A percentile compares a stretch with the other conserved stretches of the same genome.
Evolutionary conservation across 2,113 vertebrate species (phyloP).

Genomic region (Clarias macrocephalus): DNA sequence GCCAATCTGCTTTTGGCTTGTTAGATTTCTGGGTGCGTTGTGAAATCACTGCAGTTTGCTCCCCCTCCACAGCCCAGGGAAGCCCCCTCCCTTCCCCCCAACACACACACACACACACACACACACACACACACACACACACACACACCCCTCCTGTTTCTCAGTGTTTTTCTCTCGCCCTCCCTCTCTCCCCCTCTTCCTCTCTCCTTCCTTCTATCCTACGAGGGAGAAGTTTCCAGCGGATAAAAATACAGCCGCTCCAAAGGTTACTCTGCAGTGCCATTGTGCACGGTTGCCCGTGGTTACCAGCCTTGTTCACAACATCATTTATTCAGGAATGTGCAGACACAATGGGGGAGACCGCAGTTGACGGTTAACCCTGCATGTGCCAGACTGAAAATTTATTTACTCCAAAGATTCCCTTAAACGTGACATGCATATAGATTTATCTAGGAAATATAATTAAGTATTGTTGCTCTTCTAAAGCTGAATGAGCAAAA

Average conservation of each 20-base stretch:
- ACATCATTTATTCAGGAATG: slow-evolving; percentile 81
- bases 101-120: slow-evolving; percentile 15
- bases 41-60: slow-evolving; percentile 58
- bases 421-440: neutral
- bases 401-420: neutral
- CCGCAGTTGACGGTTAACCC: slow-evolving; percentile 74
- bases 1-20: slow-evolving; percentile 24
- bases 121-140: slow-evolving; percentile 10
- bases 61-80: slow-evolving; percentile 41
- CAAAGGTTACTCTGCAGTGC: slow-evolving; percentile 69
- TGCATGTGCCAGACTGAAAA: slow-evolving; percentile 50
- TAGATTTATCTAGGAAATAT: too few relatives aligned
- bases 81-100: slow-evolving; percentile 29
- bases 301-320: slow-evolving; percentile 76
- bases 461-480: neutral
- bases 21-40: slow-evolving; percentile 41
- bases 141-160: slow-evolving; percentile 9
- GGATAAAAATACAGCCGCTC: slow-evolving; percentile 76
- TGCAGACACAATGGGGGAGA: slow-evolving; percentile 68
- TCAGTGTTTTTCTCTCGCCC: neutral
- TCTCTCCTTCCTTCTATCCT: slow-evolving; percentile 27
- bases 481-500: neutral
- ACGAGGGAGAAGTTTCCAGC: slow-evolving; percentile 60
- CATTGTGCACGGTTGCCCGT: slow-evolving; percentile 76
- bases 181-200: slow-evolving; percentile 11